A percentile compares a stretch with the other conserved stretches of the same genome.
These are phyloP conservation scores for Poecilia gillii DNA, from an alignment of 2,797 vertebrate genomes.

Conservation along the genomic window DNA sequence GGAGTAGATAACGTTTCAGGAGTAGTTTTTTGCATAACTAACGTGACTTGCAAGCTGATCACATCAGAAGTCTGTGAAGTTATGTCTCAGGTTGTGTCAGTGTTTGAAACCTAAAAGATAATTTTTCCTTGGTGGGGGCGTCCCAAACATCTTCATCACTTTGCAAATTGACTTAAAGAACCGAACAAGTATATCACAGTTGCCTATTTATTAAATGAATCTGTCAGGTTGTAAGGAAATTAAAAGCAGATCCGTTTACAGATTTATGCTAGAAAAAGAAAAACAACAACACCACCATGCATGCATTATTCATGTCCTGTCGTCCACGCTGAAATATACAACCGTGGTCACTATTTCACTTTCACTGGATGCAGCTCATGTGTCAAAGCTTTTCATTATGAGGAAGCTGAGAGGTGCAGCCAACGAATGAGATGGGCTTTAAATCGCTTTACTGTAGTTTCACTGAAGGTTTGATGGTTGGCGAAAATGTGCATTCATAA, in stretches of 20 bases:
- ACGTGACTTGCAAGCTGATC: conserved; percentile 4
- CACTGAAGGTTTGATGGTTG: background rate
- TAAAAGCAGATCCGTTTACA: conserved; percentile 22
- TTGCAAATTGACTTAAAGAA: conserved; percentile 11
- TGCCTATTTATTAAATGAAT: conserved; percentile 1
- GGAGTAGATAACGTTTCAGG: conserved; percentile 9
- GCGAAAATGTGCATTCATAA: background rate
- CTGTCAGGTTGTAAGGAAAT: conserved; percentile 24
- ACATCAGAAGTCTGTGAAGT: conserved; percentile 2
- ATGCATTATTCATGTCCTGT: conserved; percentile 43
- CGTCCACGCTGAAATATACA: conserved; percentile 5
- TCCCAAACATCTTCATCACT: conserved; percentile 15
- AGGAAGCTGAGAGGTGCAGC: conserved; percentile 27
- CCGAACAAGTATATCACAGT: conserved; percentile 14
- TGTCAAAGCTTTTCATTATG: conserved; percentile 37
- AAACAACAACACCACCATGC: conserved; percentile 26
- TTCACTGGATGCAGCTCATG: conserved; percentile 41
- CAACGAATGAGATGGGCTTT: conserved; percentile 1
- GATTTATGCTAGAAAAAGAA: conserved; percentile 33
- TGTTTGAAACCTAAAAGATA: conserved; percentile 12
- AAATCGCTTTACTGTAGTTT: conserved; percentile 27
- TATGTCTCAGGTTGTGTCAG: background rate
- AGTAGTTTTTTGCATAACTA: background rate
- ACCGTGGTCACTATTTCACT: conserved; percentile 26
- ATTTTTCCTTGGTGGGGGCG: background rate